Evolutionary conservation across 1,140 invertebrate species (phyloP).

Genomic region (Mactra quadrangularis): DNA sequence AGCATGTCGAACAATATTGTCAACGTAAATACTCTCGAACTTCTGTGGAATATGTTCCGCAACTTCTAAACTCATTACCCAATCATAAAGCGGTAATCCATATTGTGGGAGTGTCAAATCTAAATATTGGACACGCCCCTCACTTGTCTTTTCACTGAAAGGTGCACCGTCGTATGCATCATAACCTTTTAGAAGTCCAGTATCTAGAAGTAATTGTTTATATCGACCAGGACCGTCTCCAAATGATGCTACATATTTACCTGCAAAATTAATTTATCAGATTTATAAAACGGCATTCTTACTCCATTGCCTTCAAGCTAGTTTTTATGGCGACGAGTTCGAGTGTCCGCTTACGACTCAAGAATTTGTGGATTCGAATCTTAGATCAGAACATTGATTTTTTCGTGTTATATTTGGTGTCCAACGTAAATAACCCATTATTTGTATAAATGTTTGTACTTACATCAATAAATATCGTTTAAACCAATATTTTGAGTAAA

Average conservation of each 20-base stretch:
- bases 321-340: too few relatives aligned
- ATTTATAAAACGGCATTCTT: too few relatives aligned
- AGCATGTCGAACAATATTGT: constrained; percentile 59
- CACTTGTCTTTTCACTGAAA: constrained; percentile 41
- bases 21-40: constrained; percentile 48
- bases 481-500: too few relatives aligned
- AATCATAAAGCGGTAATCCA: constrained; percentile 59
- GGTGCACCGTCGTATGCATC: constrained; percentile 61
- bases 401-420: too few relatives aligned
- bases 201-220: constrained; percentile 27
- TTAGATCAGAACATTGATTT: too few relatives aligned
- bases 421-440: too few relatives aligned
- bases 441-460: too few relatives aligned
- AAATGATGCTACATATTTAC: constrained; percentile 44
- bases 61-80: constrained; percentile 59
- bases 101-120: constrained; percentile 60
- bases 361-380: too few relatives aligned
- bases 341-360: too few relatives aligned
- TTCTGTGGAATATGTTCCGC: constrained; percentile 55
- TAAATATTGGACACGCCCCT: constrained; percentile 49
- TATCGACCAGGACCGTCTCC: constrained; percentile 55
- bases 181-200: constrained; percentile 12
- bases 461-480: too few relatives aligned
- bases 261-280: constrained; percentile 1
- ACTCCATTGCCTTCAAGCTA: too few relatives aligned